These are phyloP conservation scores for Dufourea novaeangliae DNA, from an alignment of 1,140 invertebrate species.

Conservation along the genomic window DNA sequence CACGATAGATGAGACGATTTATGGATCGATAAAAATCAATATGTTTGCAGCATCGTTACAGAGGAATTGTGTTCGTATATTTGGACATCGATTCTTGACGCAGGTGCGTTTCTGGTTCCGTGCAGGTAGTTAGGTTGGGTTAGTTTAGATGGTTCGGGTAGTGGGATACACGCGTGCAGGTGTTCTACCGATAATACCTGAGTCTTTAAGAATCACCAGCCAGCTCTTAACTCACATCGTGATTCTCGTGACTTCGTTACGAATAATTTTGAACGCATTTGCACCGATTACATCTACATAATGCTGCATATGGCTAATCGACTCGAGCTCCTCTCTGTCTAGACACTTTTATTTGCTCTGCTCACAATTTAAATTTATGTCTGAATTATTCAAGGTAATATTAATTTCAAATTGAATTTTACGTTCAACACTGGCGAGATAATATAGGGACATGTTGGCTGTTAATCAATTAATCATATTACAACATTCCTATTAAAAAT, in stretches of 20 bases:
- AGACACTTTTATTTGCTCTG: not conserved
- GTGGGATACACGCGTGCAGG: constrained; percentile 38
- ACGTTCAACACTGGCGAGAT: too few relatives aligned
- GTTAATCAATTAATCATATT: too few relatives aligned
- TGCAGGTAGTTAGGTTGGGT: constrained; percentile 41
- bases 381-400: too few relatives aligned
- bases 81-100: constrained; percentile 1
- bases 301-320: not conserved
- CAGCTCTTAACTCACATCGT: constrained; percentile 11
- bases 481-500: too few relatives aligned
- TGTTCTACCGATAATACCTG: constrained; percentile 39
- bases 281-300: not conserved
- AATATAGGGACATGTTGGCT: too few relatives aligned
- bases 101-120: constrained; percentile 43
- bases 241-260: constrained; percentile 20
- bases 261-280: constrained; percentile 26
- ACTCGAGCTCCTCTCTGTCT: not conserved
- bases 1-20: too few relatives aligned
- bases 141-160: constrained; percentile 39
- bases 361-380: too few relatives aligned
- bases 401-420: too few relatives aligned
- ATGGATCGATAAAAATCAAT: not conserved
- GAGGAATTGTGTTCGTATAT: constrained; percentile 17
- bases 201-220: constrained; percentile 12
- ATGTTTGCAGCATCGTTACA: not conserved